A percentile compares a stretch with the other conserved stretches of the same genome.
These are phyloP conservation scores for Pseudolycoriella hygida DNA, from an alignment of 2,888 invertebrate genomes.

Conservation along the genomic window DNA sequence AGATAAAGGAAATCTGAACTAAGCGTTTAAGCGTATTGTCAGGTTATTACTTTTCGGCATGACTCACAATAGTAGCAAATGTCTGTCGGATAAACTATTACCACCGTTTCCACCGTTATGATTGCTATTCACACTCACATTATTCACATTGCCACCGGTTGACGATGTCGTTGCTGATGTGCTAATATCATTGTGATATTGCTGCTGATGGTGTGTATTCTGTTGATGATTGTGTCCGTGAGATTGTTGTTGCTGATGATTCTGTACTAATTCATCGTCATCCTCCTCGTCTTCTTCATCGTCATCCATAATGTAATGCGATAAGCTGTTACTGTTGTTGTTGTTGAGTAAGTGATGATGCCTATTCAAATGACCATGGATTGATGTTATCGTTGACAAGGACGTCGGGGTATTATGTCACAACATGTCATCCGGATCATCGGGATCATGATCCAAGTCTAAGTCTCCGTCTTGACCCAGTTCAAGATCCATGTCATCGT, in stretches of 20 bases:
- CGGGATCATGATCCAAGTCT: conserved; percentile 15
- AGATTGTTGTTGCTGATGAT: conserved; percentile 8
- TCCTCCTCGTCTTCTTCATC: conserved; percentile 1
- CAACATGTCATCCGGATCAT: conserved; percentile 15
- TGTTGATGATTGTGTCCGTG: conserved; percentile 7
- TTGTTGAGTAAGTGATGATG: conserved; percentile 9
- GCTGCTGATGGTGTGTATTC: conserved; percentile 7
- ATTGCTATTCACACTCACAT: conserved; percentile 12
- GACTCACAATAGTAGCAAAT: conserved; percentile 7
- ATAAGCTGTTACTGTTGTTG: conserved; percentile 7
- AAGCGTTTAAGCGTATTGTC: background rate
- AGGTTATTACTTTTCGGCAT: background rate
- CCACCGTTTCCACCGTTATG: conserved; percentile 11
- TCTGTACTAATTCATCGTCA: conserved; percentile 2
- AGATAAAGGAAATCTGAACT: background rate
- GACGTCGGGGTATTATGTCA: conserved; percentile 14
- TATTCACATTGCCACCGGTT: conserved; percentile 12
- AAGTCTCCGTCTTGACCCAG: conserved; percentile 24
- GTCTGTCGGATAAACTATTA: conserved; percentile 6
- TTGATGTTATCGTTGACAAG: conserved; percentile 8
- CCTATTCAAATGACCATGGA: conserved; percentile 4
- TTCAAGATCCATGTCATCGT: conserved; percentile 23
- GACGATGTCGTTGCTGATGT: conserved; percentile 8
- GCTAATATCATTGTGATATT: background rate
- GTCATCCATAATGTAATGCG: background rate